phyloP scores from a whole-genome alignment of 2,797 vertebrate genomes.

The Neosilurus hyrtlii region DNA sequence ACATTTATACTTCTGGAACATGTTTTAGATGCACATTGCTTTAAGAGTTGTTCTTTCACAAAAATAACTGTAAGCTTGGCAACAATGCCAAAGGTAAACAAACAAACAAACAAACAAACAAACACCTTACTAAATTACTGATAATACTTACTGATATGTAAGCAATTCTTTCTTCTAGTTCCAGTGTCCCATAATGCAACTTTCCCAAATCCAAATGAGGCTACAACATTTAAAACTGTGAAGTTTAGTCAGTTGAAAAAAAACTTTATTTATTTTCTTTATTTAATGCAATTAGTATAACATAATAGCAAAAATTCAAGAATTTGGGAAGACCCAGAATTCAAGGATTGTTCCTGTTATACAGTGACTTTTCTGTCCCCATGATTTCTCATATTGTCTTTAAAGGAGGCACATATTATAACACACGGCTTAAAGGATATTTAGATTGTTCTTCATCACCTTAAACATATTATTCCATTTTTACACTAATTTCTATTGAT shows the following conservation, averaged over 20 bases:
- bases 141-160: conserved; percentile 69
- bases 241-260: conserved; percentile 44
- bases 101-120: not conserved
- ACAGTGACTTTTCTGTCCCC: no score
- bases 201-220: conserved; percentile 45
- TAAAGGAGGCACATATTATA: no score
- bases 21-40: not conserved
- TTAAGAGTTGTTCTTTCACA: not conserved
- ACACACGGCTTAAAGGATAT: no score
- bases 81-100: not conserved
- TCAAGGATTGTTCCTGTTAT: no score
- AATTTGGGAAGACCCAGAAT: no score
- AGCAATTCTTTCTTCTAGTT: conserved; percentile 57
- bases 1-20: not conserved
- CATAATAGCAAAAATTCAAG: no score
- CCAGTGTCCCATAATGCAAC: conserved; percentile 57
- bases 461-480: no score
- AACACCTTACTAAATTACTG: not conserved
- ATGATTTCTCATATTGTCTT: no score
- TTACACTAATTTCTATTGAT: no score
- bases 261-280: not conserved
- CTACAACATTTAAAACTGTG: conserved; percentile 62
- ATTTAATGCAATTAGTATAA: no score
- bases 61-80: not conserved
- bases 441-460: no score